Percentiles rank a stretch among this genome's conserved stretches.
phyloP scores from a whole-genome alignment of 2,797 vertebrate genomes.

The Syngnathus rostellatus region DNA sequence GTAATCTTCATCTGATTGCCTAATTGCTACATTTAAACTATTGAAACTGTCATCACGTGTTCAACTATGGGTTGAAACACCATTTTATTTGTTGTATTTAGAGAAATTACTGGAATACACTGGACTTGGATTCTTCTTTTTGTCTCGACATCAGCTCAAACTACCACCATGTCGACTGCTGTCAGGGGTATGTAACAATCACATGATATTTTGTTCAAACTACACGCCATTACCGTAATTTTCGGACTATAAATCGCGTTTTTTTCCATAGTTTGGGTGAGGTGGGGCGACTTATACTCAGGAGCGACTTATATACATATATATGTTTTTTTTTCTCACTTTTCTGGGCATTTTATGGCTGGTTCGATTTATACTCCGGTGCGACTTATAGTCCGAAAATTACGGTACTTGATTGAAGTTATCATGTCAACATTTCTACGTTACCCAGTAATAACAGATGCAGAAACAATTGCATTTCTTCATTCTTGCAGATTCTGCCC shows the following conservation, averaged over 20 bases:
- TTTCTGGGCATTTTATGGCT: too few relatives aligned
- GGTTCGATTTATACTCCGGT: too few relatives aligned
- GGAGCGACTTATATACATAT: too few relatives aligned
- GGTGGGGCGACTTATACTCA: too few relatives aligned
- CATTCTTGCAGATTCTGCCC: conserved; percentile 38
- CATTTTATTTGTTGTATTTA: background rate
- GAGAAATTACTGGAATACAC: background rate
- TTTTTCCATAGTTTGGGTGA: too few relatives aligned
- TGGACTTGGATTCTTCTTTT: background rate
- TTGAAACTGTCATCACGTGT: background rate
- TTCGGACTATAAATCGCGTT: too few relatives aligned
- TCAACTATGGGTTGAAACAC: background rate
- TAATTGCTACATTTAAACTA: background rate
- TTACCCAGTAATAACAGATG: background rate
- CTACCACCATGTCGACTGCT: background rate
- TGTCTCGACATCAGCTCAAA: background rate
- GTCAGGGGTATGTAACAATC: background rate
- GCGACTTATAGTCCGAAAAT: too few relatives aligned
- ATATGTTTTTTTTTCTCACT: too few relatives aligned
- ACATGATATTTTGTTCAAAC: too few relatives aligned
- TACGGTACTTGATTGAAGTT: too few relatives aligned
- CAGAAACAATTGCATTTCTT: background rate
- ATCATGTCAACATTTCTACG: background rate
- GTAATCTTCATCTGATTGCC: background rate
- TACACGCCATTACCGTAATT: too few relatives aligned